These are phyloP conservation scores for Rotaria sp. DNA, from an alignment of 2,888 invertebrate species.

Conservation along the genomic window DNA sequence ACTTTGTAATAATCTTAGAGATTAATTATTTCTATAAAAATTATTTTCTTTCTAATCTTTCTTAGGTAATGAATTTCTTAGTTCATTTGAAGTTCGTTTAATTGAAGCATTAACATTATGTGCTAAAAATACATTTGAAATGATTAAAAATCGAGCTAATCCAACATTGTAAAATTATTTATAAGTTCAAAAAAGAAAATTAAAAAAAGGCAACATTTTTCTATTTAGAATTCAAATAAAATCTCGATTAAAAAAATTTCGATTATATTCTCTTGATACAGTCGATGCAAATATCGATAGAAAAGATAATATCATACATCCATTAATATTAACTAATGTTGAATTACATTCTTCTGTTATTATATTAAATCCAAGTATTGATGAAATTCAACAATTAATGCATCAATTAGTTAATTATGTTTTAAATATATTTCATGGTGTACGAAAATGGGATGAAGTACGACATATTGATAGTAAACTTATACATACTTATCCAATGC, in stretches of 20 bases:
- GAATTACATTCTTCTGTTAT: not conserved
- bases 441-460: conserved; percentile 13
- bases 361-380: not conserved
- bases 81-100: conserved; percentile 14
- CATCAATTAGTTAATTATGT: conserved; percentile 1
- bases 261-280: not conserved
- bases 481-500: not conserved
- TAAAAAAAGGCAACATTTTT: no score
- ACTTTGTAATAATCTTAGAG: not conserved
- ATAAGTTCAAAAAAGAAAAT: no score
- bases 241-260: conserved; percentile 8
- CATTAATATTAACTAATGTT: conserved; percentile 12
- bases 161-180: not conserved
- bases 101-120: not conserved
- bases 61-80: conserved; percentile 15
- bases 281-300: not conserved
- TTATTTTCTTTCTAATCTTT: not conserved
- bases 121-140: conserved; percentile 14
- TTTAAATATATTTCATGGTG: not conserved
- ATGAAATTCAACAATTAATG: conserved; percentile 23
- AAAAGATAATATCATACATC: not conserved
- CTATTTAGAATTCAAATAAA: not conserved
- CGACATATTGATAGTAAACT: conserved; percentile 5
- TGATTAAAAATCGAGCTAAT: not conserved
- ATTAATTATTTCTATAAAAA: not conserved